phyloP scores from a whole-genome alignment of 1,140 invertebrate genomes.

The Sycophaga agraensis region DNA sequence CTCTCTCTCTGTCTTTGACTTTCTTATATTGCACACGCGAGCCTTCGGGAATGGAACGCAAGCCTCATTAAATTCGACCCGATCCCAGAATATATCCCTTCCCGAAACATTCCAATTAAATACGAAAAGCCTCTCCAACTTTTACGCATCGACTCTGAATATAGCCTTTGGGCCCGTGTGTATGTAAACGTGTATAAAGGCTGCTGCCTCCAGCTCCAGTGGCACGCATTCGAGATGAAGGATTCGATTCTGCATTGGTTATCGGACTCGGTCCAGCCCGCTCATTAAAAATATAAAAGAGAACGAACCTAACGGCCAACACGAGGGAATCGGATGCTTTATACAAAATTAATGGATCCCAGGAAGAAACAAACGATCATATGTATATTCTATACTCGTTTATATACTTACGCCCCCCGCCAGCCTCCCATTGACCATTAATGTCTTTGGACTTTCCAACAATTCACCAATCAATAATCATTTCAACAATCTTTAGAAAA shows the following conservation, averaged over 20 bases:
- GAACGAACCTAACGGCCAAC: too few species aligned
- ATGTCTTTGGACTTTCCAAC: too few species aligned
- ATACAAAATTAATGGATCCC: slow-evolving; percentile 23
- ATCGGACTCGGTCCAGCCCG: background rate
- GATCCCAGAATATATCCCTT: slow-evolving; percentile 20
- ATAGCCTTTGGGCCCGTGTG: background rate
- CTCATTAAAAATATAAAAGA: slow-evolving; percentile 27
- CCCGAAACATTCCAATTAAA: slow-evolving; percentile 31
- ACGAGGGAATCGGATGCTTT: slow-evolving; percentile 11
- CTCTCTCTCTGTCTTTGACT: background rate
- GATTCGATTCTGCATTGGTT: slow-evolving; percentile 30
- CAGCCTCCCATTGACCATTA: too few species aligned
- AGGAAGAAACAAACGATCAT: slow-evolving; percentile 21
- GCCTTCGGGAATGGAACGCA: slow-evolving; percentile 12
- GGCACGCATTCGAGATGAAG: slow-evolving; percentile 9
- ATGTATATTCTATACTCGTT: too few species aligned
- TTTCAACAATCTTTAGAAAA: too few species aligned
- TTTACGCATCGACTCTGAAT: too few species aligned
- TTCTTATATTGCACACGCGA: background rate
- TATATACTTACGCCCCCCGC: too few species aligned
- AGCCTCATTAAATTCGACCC: slow-evolving; percentile 27
- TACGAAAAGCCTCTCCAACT: too few species aligned
- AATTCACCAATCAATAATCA: too few species aligned
- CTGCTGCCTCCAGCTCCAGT: background rate
- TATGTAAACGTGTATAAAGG: background rate